Percentiles rank a stretch among this genome's conserved stretches.
phyloP scores from a whole-genome alignment of 2,113 vertebrate genomes.

The Hippocampus mohnikei region DNA sequence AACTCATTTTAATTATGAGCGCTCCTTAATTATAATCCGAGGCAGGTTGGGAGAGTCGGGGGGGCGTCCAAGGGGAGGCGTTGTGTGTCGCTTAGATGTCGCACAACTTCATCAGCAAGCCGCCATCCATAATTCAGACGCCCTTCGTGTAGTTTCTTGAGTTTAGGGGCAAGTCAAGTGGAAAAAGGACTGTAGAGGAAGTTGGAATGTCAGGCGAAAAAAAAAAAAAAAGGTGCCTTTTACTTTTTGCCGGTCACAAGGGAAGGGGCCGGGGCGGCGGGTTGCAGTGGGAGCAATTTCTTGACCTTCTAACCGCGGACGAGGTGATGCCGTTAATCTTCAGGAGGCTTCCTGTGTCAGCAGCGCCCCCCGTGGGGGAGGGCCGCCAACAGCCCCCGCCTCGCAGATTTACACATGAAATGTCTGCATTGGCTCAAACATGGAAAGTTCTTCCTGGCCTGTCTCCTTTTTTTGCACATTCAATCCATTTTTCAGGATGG shows the following conservation, averaged over 20 bases:
- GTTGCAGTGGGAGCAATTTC: conserved; percentile 97
- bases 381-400: not conserved
- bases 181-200: conserved; percentile 76
- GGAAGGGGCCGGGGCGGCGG: too few species aligned
- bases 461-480: conserved; percentile 32
- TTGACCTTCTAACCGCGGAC: conserved; percentile 87
- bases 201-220: conserved; percentile 78
- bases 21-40: conserved; percentile 60
- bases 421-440: not conserved
- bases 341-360: conserved; percentile 86
- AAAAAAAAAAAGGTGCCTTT: conserved; percentile 79
- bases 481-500: conserved; percentile 35
- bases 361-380: conserved; percentile 54
- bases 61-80: conserved; percentile 37
- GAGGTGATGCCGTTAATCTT: conserved; percentile 95
- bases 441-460: not conserved
- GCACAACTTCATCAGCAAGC: conserved; percentile 65
- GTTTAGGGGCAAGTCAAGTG: conserved; percentile 73
- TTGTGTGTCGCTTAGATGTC: conserved; percentile 71
- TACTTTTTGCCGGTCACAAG: conserved; percentile 50
- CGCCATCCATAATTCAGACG: conserved; percentile 70
- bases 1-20: conserved; percentile 66
- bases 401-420: not conserved
- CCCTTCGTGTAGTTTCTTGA: conserved; percentile 67
- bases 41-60: conserved; percentile 37